phyloP scores from a whole-genome alignment of 2,888 invertebrate species.

The Entomobrya proxima region DNA sequence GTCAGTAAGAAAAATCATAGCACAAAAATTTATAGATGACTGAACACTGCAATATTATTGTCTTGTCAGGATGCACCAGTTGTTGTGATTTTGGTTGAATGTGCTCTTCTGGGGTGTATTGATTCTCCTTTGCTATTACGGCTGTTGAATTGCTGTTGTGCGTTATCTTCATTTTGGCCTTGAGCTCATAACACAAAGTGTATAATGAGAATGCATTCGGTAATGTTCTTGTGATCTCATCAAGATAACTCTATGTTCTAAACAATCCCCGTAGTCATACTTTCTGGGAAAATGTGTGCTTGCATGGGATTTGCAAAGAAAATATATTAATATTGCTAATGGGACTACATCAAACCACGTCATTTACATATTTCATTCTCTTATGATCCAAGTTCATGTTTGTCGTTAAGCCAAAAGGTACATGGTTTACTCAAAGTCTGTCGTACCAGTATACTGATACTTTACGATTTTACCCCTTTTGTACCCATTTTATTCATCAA shows the following conservation, averaged over 20 bases:
- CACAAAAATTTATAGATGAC: too few relatives aligned
- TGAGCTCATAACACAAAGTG: constrained; percentile 28
- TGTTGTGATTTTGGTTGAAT: too few relatives aligned
- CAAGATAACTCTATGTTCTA: constrained; percentile 41
- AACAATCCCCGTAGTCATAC: too few relatives aligned
- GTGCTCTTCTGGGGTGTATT: constrained; percentile 31
- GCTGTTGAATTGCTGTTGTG: background rate
- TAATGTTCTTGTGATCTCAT: constrained; percentile 49
- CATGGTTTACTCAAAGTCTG: background rate
- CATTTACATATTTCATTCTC: constrained; percentile 25
- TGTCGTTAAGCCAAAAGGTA: background rate
- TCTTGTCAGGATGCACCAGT: too few relatives aligned
- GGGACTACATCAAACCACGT: background rate
- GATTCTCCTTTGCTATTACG: background rate
- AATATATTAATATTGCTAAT: background rate
- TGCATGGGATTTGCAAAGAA: background rate
- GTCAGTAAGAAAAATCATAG: too few relatives aligned
- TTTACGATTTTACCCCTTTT: constrained; percentile 33
- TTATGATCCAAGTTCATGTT: constrained; percentile 24
- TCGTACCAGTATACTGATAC: background rate
- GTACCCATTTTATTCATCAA: background rate
- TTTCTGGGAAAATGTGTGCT: background rate
- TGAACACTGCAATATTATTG: too few relatives aligned
- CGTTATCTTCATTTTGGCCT: constrained; percentile 38
- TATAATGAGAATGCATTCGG: constrained; percentile 6